Conservation (phyloP, 92 coral and sea anemone genomes). For the Phenganax marumi region DNA sequence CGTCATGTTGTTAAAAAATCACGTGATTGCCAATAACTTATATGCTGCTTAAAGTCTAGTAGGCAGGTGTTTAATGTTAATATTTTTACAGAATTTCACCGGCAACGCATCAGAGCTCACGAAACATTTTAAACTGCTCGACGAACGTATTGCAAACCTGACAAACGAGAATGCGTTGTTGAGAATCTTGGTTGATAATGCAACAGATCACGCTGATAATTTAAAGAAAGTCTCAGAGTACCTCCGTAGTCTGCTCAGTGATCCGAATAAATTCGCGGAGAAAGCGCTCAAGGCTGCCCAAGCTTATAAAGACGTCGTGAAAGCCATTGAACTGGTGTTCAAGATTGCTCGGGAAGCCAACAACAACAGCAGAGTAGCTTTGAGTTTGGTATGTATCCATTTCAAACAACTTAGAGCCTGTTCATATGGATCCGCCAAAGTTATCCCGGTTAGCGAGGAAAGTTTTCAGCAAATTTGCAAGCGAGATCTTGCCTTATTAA, state of each 20-base stretch:
- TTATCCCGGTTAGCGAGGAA: no score
- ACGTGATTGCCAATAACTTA: no score
- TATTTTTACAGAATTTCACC: conserved; percentile 58
- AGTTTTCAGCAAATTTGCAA: no score
- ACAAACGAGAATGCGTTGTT: conserved; percentile 59
- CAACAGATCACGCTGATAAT: conserved; percentile 66
- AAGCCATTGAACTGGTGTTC: conserved; percentile 68
- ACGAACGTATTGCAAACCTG: conserved; percentile 63
- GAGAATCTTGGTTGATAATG: conserved; percentile 62
- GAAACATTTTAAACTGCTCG: conserved; percentile 66
- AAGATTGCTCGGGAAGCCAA: conserved; percentile 80
- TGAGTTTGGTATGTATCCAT: conserved; percentile 68
- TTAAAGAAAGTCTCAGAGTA: conserved; percentile 72
- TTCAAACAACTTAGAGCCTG: no score
- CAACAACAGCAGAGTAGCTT: conserved; percentile 68
- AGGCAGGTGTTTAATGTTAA: no score
- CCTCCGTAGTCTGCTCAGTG: conserved; percentile 72
- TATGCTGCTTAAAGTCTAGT: not conserved
- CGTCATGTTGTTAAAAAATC: no score
- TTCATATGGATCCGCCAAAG: no score
- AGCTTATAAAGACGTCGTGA: conserved; percentile 68
- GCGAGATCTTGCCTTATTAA: no score
- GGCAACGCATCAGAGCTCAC: conserved; percentile 64
- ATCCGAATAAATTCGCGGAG: conserved; percentile 72
- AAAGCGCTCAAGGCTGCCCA: conserved; percentile 78